Base-by-base conservation (phyloP, 1,140 invertebrate genomes). In the Lordiphosa collinella region DNA sequence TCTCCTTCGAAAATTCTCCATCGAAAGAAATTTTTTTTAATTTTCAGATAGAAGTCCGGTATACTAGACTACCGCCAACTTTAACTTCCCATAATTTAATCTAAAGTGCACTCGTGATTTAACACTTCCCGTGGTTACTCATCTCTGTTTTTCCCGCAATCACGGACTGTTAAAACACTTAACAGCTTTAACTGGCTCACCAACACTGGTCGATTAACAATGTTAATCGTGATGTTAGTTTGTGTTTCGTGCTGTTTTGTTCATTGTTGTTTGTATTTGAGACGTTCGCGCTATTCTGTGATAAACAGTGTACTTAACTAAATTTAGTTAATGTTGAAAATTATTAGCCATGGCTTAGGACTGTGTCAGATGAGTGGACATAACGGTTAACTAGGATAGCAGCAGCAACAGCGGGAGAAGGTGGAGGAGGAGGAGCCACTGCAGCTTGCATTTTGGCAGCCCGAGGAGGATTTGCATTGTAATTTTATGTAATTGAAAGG, bases 401-500 rank as follows among this genome's bases (percentile, higher is more conserved):
- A 22, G 41, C 41, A 44, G 5, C n/a, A n/a, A n/a, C n/a, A n/a
- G n/a, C n/a, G n/a, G n/a, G n/a, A n/a, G n/a, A n/a, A n/a, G n/a
- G n/a, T n/a, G n/a, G n/a, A n/a, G n/a, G n/a, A 12, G 12, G 48
- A 25, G 22, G 22, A 25, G 46, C 11, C 47, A 51, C 9, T 37
- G 41, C 7, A 44, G 29, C 10, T 9, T 34, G 51, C 43, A 61
- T 34, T 50, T 60, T 72, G 55, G 52, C 43, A 47, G 49, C 56
- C 22, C 22, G 5, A 4, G 18, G 22, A 57, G 54, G 50, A 54
- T 63, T 59, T 56, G 67, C 52, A 69, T 67, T 72, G 66, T 76
- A 71, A 75, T 75, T 80, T 80, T 80, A 80, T 80, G 75, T 82
- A 80, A 80, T 82, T 80, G 76, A 80, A 82, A 62, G 51, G 48